Percentiles rank a stretch among this genome's conserved stretches.
phyloP scores from a whole-genome alignment of 2,113 vertebrate species.

The Pomatostomus ruficeps region DNA sequence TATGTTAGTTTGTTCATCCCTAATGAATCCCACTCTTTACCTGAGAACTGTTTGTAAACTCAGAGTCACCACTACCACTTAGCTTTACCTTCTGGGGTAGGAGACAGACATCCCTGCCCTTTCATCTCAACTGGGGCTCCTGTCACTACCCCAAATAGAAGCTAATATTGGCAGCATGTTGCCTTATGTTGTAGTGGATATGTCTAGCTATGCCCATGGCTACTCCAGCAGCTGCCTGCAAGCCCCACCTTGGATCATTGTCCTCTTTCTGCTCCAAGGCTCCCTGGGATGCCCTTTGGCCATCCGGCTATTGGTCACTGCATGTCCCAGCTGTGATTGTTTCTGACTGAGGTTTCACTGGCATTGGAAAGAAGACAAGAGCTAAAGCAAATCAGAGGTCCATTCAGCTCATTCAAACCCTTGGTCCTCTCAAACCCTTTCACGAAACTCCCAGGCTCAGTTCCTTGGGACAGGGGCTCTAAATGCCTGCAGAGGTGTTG shows the following conservation, averaged over 20 bases:
- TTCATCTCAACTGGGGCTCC: rapidly evolving
- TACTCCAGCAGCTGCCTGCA: not conserved
- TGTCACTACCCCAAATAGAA: not conserved
- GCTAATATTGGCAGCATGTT: not conserved
- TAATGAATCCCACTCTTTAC: not conserved
- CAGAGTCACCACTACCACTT: not conserved
- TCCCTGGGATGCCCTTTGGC: not conserved
- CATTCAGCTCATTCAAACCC: not conserved
- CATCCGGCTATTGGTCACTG: not conserved
- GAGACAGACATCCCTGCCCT: not conserved
- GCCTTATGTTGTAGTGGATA: not conserved
- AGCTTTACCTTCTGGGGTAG: not conserved
- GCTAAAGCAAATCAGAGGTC: not conserved
- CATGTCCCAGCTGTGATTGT: not conserved
- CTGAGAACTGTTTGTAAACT: not conserved
- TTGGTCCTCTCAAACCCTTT: not conserved
- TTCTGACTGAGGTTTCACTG: not conserved
- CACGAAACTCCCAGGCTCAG: not conserved
- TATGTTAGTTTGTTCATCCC: not conserved
- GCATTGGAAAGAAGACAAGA: not conserved
- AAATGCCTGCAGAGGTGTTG: not conserved
- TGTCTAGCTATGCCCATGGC: not conserved
- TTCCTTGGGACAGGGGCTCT: not conserved
- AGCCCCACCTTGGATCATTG: not conserved
- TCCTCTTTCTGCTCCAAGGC: not conserved